Evolutionary conservation across 2,113 vertebrate genomes (phyloP), one percentile per base, ranked within the genome.

Genomic region (Epinephelus fuscoguttatus): DNA sequence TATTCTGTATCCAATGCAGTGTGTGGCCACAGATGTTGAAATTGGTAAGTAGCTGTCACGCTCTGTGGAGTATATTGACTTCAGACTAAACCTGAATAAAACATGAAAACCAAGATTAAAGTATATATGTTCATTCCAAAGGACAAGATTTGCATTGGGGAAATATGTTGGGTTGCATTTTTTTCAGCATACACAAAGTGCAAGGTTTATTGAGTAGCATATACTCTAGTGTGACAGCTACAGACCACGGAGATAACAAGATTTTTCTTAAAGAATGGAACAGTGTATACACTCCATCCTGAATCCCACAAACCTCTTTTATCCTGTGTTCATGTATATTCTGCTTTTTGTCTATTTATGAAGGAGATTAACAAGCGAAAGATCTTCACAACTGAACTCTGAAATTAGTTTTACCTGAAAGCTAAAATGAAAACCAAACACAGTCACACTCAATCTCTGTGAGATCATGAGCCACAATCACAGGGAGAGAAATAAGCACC

Each of bases 61-160:
- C 53, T 67, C n/a, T 25, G 27, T 21, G 69, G 42, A 85, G 80
- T 55, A 52, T 37, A 50, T 17, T 60, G 70, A 59, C 56, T 72
- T 69, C 23, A 61, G 30, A 70, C 61, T 61, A 30, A 74, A 84
- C 52, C 33, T 70, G 77, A 84, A 85, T 84, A 86, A 81, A 88
- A 75, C 9, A 82, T 76, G 53, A 79, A 72, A 59, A 67, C 27
- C 40, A n/a, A 60, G 57, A 42, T 62, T 49, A 73, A 88, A 80
- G 42, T 45, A 45, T 45, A 45, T 45, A 30, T 68, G 7, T n/a
- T 72, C 19, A 57, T 69, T 75, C 40, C 11, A 70, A 63, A 62
- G 17, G 21, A 42, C 8, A 67, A 11, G 14, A 57, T 71, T 42
- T 53, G 40, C 30, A 56, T 76, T 72, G 37, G 9, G 53, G 9